Base-by-base conservation (phyloP, 2,113 vertebrate genomes). In the Elephantulus edwardii region DNA sequence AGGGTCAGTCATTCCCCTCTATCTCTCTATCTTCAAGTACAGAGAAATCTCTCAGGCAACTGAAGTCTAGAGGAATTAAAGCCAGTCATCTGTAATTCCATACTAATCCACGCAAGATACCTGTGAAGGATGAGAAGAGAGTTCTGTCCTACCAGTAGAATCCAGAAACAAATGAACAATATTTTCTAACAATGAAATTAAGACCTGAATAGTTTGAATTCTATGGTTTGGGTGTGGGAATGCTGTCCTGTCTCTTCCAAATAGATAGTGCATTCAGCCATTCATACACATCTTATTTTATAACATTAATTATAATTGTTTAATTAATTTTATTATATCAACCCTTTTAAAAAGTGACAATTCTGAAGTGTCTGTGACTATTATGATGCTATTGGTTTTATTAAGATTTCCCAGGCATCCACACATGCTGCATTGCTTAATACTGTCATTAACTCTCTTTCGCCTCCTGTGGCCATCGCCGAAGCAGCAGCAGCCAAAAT, bases 101-200 rank as follows among this genome's bases (percentile, higher is more conserved):
- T 19, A 38, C 40, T 75, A 68, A 52, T 44, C 35, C 7, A 48
- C 10, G n/a, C 40, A 50, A 52, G 42, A 56, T 80, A 50, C 24
- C 33, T 89, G 2, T 72, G 9, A 30, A 24, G 42, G 62, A 42
- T 46, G 40, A 24, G 20, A 79, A 22, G n/a, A 22, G 89, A 6
- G 6, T 68, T 93, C 7, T 81, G 19, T 56, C 16, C 70, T 54
- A 24, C 35, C 33, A 66, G 6, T 64, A 52, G 40, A 66, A 80
- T 54, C 66, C 66, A 54, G 6, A 42, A 90, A 64, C 79, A 91
- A 90, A 50, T 40, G 71, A 66, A 19, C 30, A 76, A 76, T 82
- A 46, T 62, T 89, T 68, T 70, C 80, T 78, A 68, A 93, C 86
- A 89, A 89, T 64, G 58, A 70, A 56, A 24, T 60, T 77, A 33